phyloP scores from a whole-genome alignment of 2,113 vertebrate species.

The Cyphomyrus discorhynchus region DNA sequence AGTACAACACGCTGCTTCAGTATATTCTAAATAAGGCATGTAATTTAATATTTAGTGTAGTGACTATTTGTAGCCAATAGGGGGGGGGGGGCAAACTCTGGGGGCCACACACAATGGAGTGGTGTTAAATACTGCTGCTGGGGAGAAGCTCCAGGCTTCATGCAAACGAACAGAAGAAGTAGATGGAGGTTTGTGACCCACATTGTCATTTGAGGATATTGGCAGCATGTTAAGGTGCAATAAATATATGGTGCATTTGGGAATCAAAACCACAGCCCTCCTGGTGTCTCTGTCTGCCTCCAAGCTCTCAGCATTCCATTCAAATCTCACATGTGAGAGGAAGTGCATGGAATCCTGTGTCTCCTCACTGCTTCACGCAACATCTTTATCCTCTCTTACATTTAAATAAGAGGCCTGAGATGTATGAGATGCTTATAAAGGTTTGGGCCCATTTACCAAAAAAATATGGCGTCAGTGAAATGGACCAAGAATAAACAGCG shows the following conservation, averaged over 20 bases:
- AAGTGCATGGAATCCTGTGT: neutral
- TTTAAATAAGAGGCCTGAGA: neutral
- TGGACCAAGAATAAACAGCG: neutral
- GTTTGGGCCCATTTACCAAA: neutral
- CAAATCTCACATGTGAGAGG: neutral
- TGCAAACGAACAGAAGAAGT: neutral
- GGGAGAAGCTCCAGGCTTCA: neutral
- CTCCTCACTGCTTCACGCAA: neutral
- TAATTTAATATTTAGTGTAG: neutral
- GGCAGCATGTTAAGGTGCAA: neutral
- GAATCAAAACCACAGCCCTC: neutral
- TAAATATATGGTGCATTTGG: neutral
- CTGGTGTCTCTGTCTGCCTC: neutral
- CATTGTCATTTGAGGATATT: neutral
- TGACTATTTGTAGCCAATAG: neutral
- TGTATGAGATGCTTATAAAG: neutral
- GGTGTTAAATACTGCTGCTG: neutral
- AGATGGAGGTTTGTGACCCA: neutral
- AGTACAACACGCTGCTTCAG: neutral
- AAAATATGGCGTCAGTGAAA: neutral
- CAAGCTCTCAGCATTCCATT: neutral
- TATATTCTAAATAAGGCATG: neutral
- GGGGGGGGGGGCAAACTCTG: neutral
- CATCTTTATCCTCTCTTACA: neutral
- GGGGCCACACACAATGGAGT: neutral